Percentiles rank a stretch among this genome's conserved stretches.
phyloP scores from a whole-genome alignment of 2,888 invertebrate species.

The Uloborus plumipes region DNA sequence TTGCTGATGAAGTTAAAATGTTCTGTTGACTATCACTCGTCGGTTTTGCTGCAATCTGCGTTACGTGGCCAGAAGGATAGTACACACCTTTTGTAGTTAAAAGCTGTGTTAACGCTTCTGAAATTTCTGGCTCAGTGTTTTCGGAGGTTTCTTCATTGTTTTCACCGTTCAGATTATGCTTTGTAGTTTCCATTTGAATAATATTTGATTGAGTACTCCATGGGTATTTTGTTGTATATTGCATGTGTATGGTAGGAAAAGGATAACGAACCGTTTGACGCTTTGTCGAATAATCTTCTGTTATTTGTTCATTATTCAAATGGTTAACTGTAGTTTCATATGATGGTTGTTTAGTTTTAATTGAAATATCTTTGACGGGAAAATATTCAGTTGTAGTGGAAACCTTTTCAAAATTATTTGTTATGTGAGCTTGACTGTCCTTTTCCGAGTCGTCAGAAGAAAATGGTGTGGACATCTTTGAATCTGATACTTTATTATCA shows the following conservation, averaged over 20 bases:
- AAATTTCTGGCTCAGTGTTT: constrained; percentile 1
- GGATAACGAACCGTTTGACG: constrained; percentile 33
- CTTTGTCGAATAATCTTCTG: neutral
- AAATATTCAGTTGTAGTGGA: neutral
- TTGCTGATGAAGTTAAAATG: too few relatives aligned
- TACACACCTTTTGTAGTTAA: too few relatives aligned
- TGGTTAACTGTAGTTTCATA: neutral
- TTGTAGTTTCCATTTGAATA: neutral
- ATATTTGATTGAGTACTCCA: neutral
- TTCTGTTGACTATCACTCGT: too few relatives aligned
- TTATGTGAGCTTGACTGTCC: neutral
- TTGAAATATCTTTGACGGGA: too few relatives aligned
- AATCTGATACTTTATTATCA: neutral
- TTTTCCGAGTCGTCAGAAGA: neutral
- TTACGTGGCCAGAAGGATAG: too few relatives aligned
- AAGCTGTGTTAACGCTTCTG: too few relatives aligned
- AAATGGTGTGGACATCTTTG: neutral
- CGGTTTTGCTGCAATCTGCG: too few relatives aligned
- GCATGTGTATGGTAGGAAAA: constrained; percentile 45
- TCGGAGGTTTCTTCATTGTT: too few relatives aligned
- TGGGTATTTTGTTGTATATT: constrained; percentile 17
- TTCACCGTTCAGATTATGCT: too few relatives aligned
- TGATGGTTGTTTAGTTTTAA: too few relatives aligned
- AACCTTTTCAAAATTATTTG: neutral
- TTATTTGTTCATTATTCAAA: neutral